Conservation (phyloP, 2,888 invertebrate genomes). For the Drosophila emarginata region DNA sequence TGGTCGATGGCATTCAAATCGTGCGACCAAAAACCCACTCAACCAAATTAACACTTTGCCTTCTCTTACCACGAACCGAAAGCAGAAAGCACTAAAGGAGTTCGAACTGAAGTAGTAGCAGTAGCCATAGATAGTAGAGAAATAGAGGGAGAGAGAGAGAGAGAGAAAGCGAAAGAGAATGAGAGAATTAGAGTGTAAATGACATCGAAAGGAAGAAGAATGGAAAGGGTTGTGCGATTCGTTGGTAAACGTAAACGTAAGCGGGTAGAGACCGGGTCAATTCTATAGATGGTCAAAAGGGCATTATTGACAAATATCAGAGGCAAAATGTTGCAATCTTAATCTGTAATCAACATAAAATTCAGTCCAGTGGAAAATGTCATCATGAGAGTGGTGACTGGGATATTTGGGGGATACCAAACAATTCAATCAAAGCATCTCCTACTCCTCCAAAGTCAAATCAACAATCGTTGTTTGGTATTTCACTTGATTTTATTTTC, state of each 20-base stretch:
- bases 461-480: conserved; percentile 56
- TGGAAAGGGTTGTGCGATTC: neutral
- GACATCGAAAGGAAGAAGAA: neutral
- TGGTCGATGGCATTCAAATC: conserved; percentile 63
- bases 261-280: too few relatives aligned
- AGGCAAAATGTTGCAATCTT: conserved; percentile 76
- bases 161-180: too few relatives aligned
- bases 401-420: conserved; percentile 54
- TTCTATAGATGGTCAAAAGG: conserved; percentile 42
- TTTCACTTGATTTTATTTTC: conserved; percentile 8
- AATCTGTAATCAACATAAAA: conserved; percentile 78
- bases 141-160: too few relatives aligned
- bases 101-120: conserved; percentile 2
- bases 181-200: too few relatives aligned
- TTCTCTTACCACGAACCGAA: conserved; percentile 20
- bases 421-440: conserved; percentile 69
- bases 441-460: conserved; percentile 45
- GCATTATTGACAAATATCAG: conserved; percentile 74
- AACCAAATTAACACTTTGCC: conserved; percentile 75
- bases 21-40: conserved; percentile 73
- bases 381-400: conserved; percentile 45
- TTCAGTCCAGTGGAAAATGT: conserved; percentile 76
- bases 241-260: neutral
- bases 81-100: conserved; percentile 14
- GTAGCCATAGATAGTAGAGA: neutral